These are phyloP conservation scores for Drosophila sordidula DNA, from an alignment of 2,888 invertebrate genomes.

Conservation along the genomic window DNA sequence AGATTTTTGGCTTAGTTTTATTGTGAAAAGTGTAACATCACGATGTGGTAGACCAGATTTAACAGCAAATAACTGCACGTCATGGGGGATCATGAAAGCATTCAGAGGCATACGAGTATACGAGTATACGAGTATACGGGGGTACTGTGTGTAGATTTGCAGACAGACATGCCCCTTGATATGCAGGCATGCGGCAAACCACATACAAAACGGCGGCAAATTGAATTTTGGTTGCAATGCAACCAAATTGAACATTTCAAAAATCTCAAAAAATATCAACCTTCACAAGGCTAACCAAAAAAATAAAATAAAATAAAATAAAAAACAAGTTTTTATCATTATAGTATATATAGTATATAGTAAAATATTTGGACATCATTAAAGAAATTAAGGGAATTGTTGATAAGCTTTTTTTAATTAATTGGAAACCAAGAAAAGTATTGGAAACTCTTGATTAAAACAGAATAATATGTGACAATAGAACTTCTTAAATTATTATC, in stretches of 20 bases:
- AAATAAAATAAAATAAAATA: too few relatives aligned
- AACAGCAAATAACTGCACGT: conserved; percentile 65
- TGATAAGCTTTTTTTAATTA: too few relatives aligned
- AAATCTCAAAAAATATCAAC: background rate
- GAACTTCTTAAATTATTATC: too few relatives aligned
- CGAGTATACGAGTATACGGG: conserved; percentile 2
- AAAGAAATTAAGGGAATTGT: too few relatives aligned
- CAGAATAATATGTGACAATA: too few relatives aligned
- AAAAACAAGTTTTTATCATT: too few relatives aligned
- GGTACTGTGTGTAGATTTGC: conserved; percentile 21
- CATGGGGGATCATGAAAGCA: conserved; percentile 50
- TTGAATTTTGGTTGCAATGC: conserved; percentile 45
- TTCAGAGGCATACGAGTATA: conserved; percentile 35
- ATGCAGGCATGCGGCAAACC: conserved; percentile 66
- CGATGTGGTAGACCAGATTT: conserved; percentile 51
- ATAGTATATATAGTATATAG: too few relatives aligned
- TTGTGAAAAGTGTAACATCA: conserved; percentile 56
- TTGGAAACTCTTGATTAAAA: too few relatives aligned
- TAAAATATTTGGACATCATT: too few relatives aligned
- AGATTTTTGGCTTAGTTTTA: conserved; percentile 40
- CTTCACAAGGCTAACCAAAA: too few relatives aligned
- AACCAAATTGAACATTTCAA: conserved; percentile 17
- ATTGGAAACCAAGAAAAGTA: too few relatives aligned
- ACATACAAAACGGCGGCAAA: conserved; percentile 40
- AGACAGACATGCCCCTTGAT: conserved; percentile 47